phyloP scores from a whole-genome alignment of 2,888 invertebrate species.

The Parapristionchus giblindavisi region DNA sequence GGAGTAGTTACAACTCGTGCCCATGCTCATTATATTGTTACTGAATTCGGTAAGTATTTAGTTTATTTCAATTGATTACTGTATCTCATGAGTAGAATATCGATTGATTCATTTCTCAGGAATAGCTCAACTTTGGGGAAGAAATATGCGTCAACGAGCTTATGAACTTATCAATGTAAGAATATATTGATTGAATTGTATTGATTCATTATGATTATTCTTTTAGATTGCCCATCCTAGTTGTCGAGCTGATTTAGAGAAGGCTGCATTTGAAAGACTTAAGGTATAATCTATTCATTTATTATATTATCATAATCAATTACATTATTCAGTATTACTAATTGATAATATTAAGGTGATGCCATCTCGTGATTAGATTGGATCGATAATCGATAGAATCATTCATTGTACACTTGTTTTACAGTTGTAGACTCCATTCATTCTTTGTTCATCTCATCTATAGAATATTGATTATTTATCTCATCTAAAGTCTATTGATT shows the following conservation, averaged over 20 bases:
- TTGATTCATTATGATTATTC: not conserved
- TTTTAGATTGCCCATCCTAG: conserved; percentile 83
- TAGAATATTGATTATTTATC: not conserved
- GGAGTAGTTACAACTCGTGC: conserved; percentile 92
- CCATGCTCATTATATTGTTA: conserved; percentile 91
- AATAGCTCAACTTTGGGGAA: conserved; percentile 88
- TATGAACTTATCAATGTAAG: conserved; percentile 81
- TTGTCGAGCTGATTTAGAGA: conserved; percentile 84
- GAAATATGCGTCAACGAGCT: conserved; percentile 86
- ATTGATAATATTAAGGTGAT: conserved; percentile 32
- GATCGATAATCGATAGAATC: no score
- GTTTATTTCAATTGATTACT: no score
- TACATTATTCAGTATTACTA: not conserved
- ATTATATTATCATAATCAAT: not conserved
- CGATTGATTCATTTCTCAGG: conserved; percentile 71
- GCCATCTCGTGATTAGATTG: conserved; percentile 39
- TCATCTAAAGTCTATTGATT: not conserved
- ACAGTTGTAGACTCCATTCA: no score
- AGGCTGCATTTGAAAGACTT: conserved; percentile 82
- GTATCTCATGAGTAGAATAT: not conserved
- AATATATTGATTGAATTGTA: not conserved
- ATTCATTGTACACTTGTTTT: conserved; percentile 15
- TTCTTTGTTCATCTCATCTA: not conserved
- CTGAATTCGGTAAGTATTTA: conserved; percentile 79
- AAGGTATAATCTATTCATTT: conserved; percentile 68